Evolutionary conservation across 2,113 vertebrate species (phyloP).

Genomic region (Toxostoma redivivum): DNA sequence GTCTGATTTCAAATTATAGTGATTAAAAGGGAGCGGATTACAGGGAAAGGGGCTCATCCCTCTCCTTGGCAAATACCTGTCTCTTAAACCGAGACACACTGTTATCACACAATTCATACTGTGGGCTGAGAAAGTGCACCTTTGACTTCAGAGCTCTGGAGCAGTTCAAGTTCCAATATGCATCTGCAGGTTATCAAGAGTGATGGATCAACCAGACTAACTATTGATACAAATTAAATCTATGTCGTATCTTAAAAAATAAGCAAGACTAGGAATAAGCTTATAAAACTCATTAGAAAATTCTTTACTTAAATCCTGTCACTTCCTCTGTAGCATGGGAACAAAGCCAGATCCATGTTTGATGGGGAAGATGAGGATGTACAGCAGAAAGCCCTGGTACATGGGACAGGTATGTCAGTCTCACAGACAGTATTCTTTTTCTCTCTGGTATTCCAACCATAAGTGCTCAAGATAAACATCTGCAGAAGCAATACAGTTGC

Average conservation of each 20-base stretch:
- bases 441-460: background rate
- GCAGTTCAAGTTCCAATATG: background rate
- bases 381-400: background rate
- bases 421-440: background rate
- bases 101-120: background rate
- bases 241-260: background rate
- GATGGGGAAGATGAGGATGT: background rate
- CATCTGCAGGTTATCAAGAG: background rate
- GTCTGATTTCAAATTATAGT: no score
- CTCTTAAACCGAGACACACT: no score
- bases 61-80: no score
- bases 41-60: no score
- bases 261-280: background rate
- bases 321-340: background rate
- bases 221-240: background rate
- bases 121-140: background rate
- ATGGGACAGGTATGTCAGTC: background rate
- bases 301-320: background rate
- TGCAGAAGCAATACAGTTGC: background rate
- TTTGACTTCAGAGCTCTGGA: background rate
- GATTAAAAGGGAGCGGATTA: no score
- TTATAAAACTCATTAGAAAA: background rate
- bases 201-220: background rate
- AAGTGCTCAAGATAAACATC: background rate
- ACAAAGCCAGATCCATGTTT: background rate